Evolutionary conservation across 1,140 invertebrate species (phyloP).

Genomic region (Brachystomella parvula): DNA sequence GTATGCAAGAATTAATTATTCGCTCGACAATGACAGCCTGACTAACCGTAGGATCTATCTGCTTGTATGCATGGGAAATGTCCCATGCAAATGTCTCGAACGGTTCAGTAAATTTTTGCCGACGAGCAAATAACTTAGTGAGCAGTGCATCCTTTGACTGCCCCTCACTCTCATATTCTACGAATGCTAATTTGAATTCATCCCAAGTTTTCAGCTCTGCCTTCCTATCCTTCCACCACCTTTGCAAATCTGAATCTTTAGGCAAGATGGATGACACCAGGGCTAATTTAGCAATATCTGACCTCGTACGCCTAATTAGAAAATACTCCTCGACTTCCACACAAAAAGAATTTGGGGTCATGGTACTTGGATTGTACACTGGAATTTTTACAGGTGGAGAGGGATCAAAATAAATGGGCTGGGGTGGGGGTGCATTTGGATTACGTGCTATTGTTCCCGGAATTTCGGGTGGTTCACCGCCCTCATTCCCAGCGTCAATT

Average conservation of each 20-base stretch:
- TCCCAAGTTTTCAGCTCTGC: background rate
- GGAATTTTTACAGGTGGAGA: no score
- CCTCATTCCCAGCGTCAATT: no score
- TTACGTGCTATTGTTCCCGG: no score
- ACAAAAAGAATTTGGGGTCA: no score
- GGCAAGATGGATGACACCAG: background rate
- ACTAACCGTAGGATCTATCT: background rate
- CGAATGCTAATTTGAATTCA: background rate
- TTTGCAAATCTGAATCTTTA: background rate
- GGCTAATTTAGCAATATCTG: background rate
- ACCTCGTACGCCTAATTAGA: no score
- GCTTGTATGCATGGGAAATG: background rate
- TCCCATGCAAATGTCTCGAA: conserved; percentile 15
- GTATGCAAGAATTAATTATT: conserved; percentile 10
- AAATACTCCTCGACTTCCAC: background rate
- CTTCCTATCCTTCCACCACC: background rate
- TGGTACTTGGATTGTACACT: no score
- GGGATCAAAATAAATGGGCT: no score
- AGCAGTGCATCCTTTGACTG: background rate
- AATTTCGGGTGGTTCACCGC: no score
- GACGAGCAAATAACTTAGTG: background rate
- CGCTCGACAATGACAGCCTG: background rate
- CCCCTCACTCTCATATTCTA: background rate
- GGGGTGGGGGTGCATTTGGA: no score
- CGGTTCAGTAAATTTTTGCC: background rate